Conservation (phyloP, 2,888 invertebrate genomes). For the Microctonus brassicae region DNA sequence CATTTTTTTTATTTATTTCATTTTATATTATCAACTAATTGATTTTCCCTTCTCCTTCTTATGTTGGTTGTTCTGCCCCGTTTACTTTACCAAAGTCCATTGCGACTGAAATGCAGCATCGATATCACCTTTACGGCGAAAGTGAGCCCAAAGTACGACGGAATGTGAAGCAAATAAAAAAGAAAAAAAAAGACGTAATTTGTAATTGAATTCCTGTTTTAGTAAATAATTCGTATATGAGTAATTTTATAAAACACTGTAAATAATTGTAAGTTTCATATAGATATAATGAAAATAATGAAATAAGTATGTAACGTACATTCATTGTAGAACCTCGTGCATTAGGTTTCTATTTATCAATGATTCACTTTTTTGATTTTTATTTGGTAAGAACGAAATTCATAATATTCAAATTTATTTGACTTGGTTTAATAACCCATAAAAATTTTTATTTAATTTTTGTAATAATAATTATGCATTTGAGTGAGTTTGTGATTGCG, state of each 20-base stretch:
- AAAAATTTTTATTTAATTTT: neutral
- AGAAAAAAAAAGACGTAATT: slow-evolving; percentile 8
- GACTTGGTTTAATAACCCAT: neutral
- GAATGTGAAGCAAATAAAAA: slow-evolving; percentile 57
- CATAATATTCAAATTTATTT: neutral
- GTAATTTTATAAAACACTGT: slow-evolving; percentile 42
- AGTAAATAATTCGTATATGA: slow-evolving; percentile 2
- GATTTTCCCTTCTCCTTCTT: slow-evolving; percentile 43
- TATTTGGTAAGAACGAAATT: neutral
- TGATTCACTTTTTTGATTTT: neutral
- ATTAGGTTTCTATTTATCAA: neutral
- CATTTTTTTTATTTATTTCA: slow-evolving; percentile 35
- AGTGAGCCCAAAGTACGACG: slow-evolving; percentile 60
- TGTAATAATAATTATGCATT: neutral
- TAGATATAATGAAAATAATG: slow-evolving; percentile 31
- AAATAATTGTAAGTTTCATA: slow-evolving; percentile 46
- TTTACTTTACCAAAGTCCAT: slow-evolving; percentile 65
- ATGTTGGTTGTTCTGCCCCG: slow-evolving; percentile 39
- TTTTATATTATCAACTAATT: slow-evolving; percentile 43
- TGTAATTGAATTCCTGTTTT: neutral
- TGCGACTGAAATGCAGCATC: slow-evolving; percentile 72
- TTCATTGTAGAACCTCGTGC: neutral
- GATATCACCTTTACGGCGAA: slow-evolving; percentile 71
- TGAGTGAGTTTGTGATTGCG: no score
- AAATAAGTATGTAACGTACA: slow-evolving; percentile 8